Base-by-base conservation (phyloP, 1,140 invertebrate genomes). In the Maconellicoccus hirsutus region DNA sequence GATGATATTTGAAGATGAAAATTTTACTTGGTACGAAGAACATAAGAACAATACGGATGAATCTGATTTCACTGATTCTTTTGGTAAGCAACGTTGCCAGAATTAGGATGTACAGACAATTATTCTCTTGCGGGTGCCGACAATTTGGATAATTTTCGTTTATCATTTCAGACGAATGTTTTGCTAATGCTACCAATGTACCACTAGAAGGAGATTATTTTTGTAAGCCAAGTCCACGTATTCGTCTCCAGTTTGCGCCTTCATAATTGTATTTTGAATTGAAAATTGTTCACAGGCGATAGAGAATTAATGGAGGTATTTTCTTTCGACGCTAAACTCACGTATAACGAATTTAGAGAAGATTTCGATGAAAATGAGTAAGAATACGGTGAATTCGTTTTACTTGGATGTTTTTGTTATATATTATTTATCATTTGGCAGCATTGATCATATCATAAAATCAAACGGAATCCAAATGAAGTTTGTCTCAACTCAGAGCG, bases 401-500 rank as follows among this genome's bases (percentile, higher is more conserved):
- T n/a, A n/a, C n/a, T n/a, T 29, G 29, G 38, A 19, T 29, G 38
- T 16, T 10, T 38, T 19, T 38, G 33, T 38, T 38, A 38, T 38
- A 38, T 38, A 14, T 38, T 6, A 38, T 38, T n/a, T n/a, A n/a
- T n/a, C n/a, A n/a, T n/a, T n/a, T n/a, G n/a, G n/a, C n/a, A n/a
- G n/a, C n/a, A n/a, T n/a, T n/a, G 71, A 78, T 14, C 75, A 89
- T 0, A 84, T 87, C 1, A 76, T 81, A 59, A 76, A 79, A n/a
- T 92, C 89, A 74, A 86, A 87, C 63, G 85, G 86, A 1, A 87
- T 84, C 66, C 61, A 77, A 26, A 39, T 91, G 8, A 82, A 90
- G 38, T 96, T 93, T 78, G 87, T 94, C 21, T 89, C 91, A 0
- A 95, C 92, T 0, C 89, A 93, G 76, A 93, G 91, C 77, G 93